Evolutionary conservation across 1,140 invertebrate genomes (phyloP), one percentile per base, ranked within the genome.

Genomic region (Drosophila truncata): DNA sequence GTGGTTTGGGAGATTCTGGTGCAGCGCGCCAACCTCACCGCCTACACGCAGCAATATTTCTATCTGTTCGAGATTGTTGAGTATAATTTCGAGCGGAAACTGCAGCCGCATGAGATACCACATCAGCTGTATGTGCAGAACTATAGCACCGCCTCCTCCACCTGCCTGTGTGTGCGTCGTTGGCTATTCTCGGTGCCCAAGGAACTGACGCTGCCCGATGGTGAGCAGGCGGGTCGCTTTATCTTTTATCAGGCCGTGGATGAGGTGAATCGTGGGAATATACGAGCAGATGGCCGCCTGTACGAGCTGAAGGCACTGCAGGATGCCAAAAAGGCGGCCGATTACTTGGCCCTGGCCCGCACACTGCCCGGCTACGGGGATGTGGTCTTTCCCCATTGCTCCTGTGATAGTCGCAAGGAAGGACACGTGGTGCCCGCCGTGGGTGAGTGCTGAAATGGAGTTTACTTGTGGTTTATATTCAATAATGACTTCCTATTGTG

Each of bases 101-200:
- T 99, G 52, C 97, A 98, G 81, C 95, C 97, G 3, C 96, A 97
- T 91, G 99, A 99, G 94, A 97, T 98, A 76, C 98, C 98, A 0
- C 98, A 99, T 93, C 98, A 98, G 84, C 94, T 99, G 52, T 99
- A 99, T 93, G 98, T 99, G 79, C 98, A 99, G 94, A 99, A 99
- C 93, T 99, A 99, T 91, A 99, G 97, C 72, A 99, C 99, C n/a
- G 98, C 98, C 25, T 98, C 98, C 29, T 97, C 97, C 55, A 99
- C 98, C 14, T 99, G 99, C 93, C 94, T 99, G n/a, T 95, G 96
- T 57, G 94, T 99, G 44, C 95, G 97, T 44, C 98, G 98, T 93
- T 99, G 98, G 98, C 93, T 99, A 27, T 99, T 99, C 93, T 96
- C 96, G 37, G 93, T 97, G 35, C 93, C 94, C 41, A 94, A 94